These are phyloP conservation scores for Boulengeromyrus knoepffleri DNA, from an alignment of 2,113 vertebrate species.

Conservation along the genomic window DNA sequence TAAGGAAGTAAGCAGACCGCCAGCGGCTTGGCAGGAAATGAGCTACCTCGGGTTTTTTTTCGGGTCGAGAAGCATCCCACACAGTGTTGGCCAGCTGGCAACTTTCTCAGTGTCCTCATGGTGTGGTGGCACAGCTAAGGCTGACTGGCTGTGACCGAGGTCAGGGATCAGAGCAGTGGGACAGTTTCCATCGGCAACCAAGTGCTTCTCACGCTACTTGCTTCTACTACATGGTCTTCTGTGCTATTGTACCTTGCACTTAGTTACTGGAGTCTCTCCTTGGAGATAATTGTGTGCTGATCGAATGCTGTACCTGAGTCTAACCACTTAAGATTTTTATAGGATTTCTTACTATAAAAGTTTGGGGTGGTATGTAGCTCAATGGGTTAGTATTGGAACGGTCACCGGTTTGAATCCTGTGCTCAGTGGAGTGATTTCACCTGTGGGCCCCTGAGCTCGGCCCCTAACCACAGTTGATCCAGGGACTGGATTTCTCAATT, in stretches of 20 bases:
- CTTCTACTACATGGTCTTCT: background rate
- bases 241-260: background rate
- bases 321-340: background rate
- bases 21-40: background rate
- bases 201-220: background rate
- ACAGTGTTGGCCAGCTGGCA: background rate
- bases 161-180: background rate
- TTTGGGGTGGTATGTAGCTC: background rate
- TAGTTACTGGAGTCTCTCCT: background rate
- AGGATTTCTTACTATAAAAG: background rate
- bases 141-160: background rate
- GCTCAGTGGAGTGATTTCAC: background rate
- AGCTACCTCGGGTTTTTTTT: background rate
- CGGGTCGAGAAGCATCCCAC: background rate
- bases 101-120: background rate
- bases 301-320: background rate
- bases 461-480: background rate
- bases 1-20: background rate
- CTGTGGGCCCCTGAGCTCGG: background rate
- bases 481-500: background rate
- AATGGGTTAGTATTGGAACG: background rate
- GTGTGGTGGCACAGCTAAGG: background rate
- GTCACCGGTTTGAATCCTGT: background rate
- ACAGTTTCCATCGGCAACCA: background rate
- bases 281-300: background rate